Conservation (phyloP, 2,797 vertebrate genomes). For the Paguma larvata region DNA sequence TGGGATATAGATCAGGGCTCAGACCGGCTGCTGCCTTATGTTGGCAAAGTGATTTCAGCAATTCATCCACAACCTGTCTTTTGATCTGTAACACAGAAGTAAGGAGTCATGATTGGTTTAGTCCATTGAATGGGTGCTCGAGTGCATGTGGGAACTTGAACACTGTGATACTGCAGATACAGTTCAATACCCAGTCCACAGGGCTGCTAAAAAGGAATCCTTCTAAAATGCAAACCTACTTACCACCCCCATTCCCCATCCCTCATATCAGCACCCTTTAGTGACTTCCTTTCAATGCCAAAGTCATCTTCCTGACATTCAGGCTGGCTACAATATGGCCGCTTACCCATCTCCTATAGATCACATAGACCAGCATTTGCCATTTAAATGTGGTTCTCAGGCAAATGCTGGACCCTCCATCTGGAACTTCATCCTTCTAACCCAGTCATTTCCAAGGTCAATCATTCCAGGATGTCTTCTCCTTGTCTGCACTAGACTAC, state of each 20-base stretch:
- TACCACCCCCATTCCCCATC: no score
- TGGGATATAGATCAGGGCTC: slow-evolving; percentile 37
- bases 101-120: slow-evolving; percentile 52
- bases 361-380: not conserved
- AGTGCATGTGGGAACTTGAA: slow-evolving; percentile 26
- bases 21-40: slow-evolving; percentile 23
- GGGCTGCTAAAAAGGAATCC: not conserved
- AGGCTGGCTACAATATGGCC: not conserved
- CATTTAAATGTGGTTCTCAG: not conserved
- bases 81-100: slow-evolving; percentile 43
- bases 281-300: not conserved
- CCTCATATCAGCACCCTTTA: not conserved
- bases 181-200: not conserved
- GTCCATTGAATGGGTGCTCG: slow-evolving; percentile 57
- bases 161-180: not conserved
- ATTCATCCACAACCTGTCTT: slow-evolving; percentile 39
- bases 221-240: not conserved
- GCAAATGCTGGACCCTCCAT: not conserved
- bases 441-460: not conserved
- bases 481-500: not conserved
- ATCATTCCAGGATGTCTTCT: not conserved
- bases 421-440: not conserved
- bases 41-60: slow-evolving; percentile 57
- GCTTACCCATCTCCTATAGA: not conserved
- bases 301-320: not conserved